Conservation (phyloP, 2,113 vertebrate species). For the Beaufortia kweichowensis region DNA sequence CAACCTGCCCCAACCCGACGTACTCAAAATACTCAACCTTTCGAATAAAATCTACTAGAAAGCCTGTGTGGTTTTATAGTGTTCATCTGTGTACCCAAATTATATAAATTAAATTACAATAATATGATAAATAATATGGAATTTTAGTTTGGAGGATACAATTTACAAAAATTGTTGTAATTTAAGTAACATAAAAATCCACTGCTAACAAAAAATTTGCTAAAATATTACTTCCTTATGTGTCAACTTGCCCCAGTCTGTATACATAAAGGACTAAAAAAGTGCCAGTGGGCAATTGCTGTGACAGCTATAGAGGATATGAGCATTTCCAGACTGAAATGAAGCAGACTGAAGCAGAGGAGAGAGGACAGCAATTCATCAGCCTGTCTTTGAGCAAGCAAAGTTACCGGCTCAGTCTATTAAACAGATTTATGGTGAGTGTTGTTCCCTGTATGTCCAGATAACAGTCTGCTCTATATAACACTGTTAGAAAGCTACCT, state of each 20-base stretch:
- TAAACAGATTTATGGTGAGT: slow-evolving; percentile 30
- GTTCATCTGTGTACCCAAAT: too few relatives aligned
- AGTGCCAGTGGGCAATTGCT: not conserved
- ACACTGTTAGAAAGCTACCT: not conserved
- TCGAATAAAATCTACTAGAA: too few relatives aligned
- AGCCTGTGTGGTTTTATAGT: too few relatives aligned
- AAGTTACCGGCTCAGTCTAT: slow-evolving; percentile 27
- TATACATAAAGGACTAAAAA: not conserved
- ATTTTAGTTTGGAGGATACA: not conserved
- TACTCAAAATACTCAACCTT: too few relatives aligned
- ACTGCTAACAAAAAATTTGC: too few relatives aligned
- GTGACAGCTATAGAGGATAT: not conserved
- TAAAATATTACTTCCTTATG: too few relatives aligned
- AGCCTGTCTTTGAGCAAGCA: slow-evolving; percentile 1
- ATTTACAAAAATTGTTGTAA: too few relatives aligned
- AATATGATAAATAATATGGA: too few relatives aligned
- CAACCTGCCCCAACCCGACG: too few relatives aligned
- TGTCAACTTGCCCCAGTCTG: not conserved
- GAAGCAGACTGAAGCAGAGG: not conserved
- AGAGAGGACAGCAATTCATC: slow-evolving; percentile 20
- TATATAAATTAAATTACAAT: too few relatives aligned
- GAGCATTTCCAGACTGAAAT: slow-evolving; percentile 8
- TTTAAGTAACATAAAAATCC: too few relatives aligned
- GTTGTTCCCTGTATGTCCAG: slow-evolving; percentile 26
- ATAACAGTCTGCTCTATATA: slow-evolving; percentile 24